Conservation (phyloP, 2,113 vertebrate genomes). For the Mus musculus region GRCm39 chr3:123233001-123233500, state of each 20-base stretch:
- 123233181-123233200: neutral
- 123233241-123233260: neutral
- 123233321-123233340: neutral
- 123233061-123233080: neutral
- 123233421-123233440: too few species aligned
- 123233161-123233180: neutral
- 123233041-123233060: neutral
- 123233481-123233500: neutral
- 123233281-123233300: neutral
- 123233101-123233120: neutral
- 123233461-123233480: too few species aligned
- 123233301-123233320: neutral
- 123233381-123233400: too few species aligned
- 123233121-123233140: neutral
- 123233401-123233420: too few species aligned
- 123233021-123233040: neutral
- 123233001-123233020: neutral
- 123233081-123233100: neutral
- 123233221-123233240: neutral
- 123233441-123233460: too few species aligned
- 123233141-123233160: neutral
- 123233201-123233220: neutral
- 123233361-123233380: too few species aligned
- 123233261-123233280: neutral
- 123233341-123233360: too few species aligned